Evolutionary conservation across 2,888 invertebrate genomes (phyloP), one percentile per base, ranked within the genome.

Genomic region (Cantharis flavilabris): DNA sequence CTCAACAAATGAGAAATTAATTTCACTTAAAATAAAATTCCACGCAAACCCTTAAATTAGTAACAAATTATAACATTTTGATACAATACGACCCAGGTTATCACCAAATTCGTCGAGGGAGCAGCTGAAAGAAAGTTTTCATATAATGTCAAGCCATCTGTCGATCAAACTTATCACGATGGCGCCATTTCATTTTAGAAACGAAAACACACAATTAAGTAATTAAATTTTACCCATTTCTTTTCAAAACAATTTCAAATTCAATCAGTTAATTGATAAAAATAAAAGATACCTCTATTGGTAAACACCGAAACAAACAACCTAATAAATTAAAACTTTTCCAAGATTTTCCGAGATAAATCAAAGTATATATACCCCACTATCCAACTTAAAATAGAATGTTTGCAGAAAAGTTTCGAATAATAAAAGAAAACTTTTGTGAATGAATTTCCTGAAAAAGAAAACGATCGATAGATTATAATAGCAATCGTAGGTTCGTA

Each of bases 321-420:
- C 63, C 71, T 73, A 30, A 76, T 76, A 76, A 76, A 76, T 76
- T 76, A 70, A 76, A 76, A 73, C 70, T 70, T 20, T 20, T 20
- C 64, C 26, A 72, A 76, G 70, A 70, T 72, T 76, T 76, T 76
- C 14, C 20, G 23, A 49, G 30, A 76, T 76, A 76, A 76, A 76
- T 76, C 76, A 76, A 76, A 67, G 62, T 63, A 63, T 71, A 69
- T 49, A n/a, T 49, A n/a, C 49, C 49, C 30, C 23, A 13, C 65
- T 67, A 67, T 23, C 20, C 23, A 23, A 9, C 65, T 30, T 16
- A 26, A 28, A 69, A 30, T 69, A 16, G 30, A 33, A 69, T 33
- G 28, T 33, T 30, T 14, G 65, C 13, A 67, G 65, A 67, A 67
- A 67, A 67, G 65, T 67, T 67, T 26, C 65, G 11, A 67, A 26